Conservation (phyloP, 2,113 vertebrate species). For the Xiphorhynchus elegans region DNA sequence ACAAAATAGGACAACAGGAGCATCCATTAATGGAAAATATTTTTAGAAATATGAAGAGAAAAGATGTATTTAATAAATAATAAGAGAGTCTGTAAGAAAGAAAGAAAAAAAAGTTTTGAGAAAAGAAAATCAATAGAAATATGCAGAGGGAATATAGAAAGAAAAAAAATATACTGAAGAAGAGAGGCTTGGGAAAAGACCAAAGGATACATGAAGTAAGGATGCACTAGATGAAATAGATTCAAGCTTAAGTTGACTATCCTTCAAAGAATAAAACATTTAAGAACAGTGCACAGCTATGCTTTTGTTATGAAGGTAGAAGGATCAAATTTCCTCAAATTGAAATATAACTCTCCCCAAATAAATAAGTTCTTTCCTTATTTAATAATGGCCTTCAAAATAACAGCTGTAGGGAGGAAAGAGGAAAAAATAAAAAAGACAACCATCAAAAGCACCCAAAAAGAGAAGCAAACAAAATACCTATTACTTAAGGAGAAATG, state of each 20-base stretch:
- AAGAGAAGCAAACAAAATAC: background rate
- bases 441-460: background rate
- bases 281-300: background rate
- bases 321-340: background rate
- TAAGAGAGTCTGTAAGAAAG: background rate
- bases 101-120: background rate
- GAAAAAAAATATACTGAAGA: background rate
- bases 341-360: background rate
- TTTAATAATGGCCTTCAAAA: background rate
- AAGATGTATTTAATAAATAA: background rate
- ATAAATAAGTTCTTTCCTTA: background rate
- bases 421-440: background rate
- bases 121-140: background rate
- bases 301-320: background rate
- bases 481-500: background rate
- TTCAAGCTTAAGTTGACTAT: background rate
- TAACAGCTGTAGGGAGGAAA: background rate
- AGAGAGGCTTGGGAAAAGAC: background rate
- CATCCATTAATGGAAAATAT: background rate
- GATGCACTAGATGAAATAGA: background rate
- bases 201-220: background rate
- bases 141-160: background rate
- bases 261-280: background rate
- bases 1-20: background rate
- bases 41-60: background rate